Evolutionary conservation across 2,113 vertebrate genomes (phyloP), one percentile per base, ranked within the genome.

Genomic region (Isurus oxyrinchus): DNA sequence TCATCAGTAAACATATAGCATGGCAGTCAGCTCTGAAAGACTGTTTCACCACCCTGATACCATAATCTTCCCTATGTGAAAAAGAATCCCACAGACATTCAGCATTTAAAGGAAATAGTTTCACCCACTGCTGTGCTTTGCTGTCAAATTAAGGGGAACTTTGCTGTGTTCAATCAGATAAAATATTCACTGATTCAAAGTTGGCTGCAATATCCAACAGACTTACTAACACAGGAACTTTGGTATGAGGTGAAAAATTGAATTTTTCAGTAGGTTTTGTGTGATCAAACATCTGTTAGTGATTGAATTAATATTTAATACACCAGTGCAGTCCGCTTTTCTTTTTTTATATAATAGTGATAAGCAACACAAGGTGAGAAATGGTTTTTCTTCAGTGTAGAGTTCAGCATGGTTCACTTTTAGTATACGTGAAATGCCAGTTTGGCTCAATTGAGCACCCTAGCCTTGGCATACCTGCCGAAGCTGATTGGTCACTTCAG

Each of bases 261-360:
- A 94, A 63, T 94, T 94, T 94, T 94, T n/a, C 90, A 94, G 90
- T 63, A 40, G 59, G 59, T 63, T 84, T 66, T 21, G 35, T 94
- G 59, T 63, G 90, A 94, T 94, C 35, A 23, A 66, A 94, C 57
- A 94, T 93, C 88, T 93, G 59, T 94, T 94, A 40, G n/a, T 94
- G 35, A 94, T 94, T 94, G 90, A 94, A 94, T 94, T 94, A 63
- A 94, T 94, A 63, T 94, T 94, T 94, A 94, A 63, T 94, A 63
- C 59, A 94, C 5, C 90, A 94, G 59, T 63, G 90, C 61, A 27
- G 90, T 21, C 35, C 59, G 40, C 61, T n/a, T 23, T 63, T 90
- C 59, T 55, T 31, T 94, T 91, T 40, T 40, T n/a, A 44, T 6
- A 93, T 93, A 57, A 93, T 61, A 63, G 66, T 94, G 59, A 94